A percentile compares a stretch with the other conserved stretches of the same genome.
phyloP scores from a whole-genome alignment of 2,888 invertebrate genomes.

The Eulithis testata region DNA sequence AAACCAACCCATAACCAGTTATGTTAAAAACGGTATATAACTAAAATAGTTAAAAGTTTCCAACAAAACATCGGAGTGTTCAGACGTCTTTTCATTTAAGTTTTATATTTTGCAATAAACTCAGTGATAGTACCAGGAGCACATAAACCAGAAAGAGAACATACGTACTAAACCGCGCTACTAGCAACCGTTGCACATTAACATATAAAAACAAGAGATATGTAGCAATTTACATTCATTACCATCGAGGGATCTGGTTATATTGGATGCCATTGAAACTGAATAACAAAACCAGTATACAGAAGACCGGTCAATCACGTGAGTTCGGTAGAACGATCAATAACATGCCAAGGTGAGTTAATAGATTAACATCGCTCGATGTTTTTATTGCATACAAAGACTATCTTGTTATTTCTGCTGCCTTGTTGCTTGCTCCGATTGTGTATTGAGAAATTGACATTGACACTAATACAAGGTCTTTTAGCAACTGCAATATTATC shows the following conservation, averaged over 20 bases:
- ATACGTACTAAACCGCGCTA: constrained; percentile 3
- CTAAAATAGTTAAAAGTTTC: constrained; percentile 3
- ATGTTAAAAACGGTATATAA: background rate
- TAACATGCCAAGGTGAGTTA: constrained; percentile 32
- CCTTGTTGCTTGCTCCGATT: constrained; percentile 35
- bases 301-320: constrained; percentile 28
- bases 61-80: background rate
- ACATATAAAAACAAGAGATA: constrained; percentile 28
- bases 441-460: constrained; percentile 31
- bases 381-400: constrained; percentile 24
- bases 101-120: constrained; percentile 28
- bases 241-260: constrained; percentile 28
- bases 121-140: constrained; percentile 27
- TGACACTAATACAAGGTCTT: constrained; percentile 16
- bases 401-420: constrained; percentile 29
- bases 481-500: background rate
- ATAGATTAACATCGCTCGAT: constrained; percentile 31
- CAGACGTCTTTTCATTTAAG: constrained; percentile 4
- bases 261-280: constrained; percentile 20
- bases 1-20: background rate
- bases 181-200: constrained; percentile 20
- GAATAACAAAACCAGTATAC: constrained; percentile 15
- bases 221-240: constrained; percentile 31
- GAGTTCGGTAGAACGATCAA: constrained; percentile 25
- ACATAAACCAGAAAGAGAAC: constrained; percentile 20